Evolutionary conservation across 2,888 invertebrate species (phyloP).

Genomic region (Dyspetes luteomarginatus): DNA sequence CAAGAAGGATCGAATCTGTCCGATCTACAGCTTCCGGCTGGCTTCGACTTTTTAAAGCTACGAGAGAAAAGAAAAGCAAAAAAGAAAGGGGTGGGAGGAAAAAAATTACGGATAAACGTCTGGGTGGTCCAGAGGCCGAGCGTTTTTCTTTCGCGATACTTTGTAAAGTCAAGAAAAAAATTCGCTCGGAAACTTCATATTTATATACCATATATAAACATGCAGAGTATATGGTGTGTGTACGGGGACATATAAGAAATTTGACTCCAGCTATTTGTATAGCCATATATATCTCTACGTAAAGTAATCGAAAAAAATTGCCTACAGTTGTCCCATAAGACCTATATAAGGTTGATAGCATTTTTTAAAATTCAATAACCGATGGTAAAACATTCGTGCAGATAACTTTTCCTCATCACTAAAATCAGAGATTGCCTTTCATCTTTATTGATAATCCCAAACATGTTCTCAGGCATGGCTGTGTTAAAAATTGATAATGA

Average conservation of each 20-base stretch:
- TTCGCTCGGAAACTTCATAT: conserved; percentile 53
- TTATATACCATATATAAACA: conserved; percentile 3
- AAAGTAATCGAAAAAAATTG: too few relatives aligned
- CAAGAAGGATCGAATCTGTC: conserved; percentile 49
- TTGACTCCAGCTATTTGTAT: not conserved
- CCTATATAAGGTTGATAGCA: not conserved
- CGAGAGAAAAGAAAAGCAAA: conserved; percentile 17
- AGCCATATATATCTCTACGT: not conserved
- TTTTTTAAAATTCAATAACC: too few relatives aligned
- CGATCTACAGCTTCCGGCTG: conserved; percentile 40
- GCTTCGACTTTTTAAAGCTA: conserved; percentile 32
- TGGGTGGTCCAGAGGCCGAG: conserved; percentile 11
- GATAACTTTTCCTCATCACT: too few relatives aligned
- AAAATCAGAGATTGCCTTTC: too few relatives aligned
- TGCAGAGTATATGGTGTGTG: not conserved
- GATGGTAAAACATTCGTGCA: too few relatives aligned
- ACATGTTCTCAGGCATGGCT: too few relatives aligned
- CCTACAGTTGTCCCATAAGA: too few relatives aligned
- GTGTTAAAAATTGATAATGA: too few relatives aligned
- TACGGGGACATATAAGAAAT: not conserved
- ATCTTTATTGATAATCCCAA: too few relatives aligned
- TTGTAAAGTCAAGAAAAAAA: conserved; percentile 33
- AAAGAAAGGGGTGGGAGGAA: conserved; percentile 23
- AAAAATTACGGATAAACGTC: conserved; percentile 51
- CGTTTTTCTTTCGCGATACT: conserved; percentile 50